Percentiles rank a stretch among this genome's conserved stretches.
These are phyloP conservation scores for Styela clava DNA, from an alignment of 23 tunicate genomes.

Conservation along the genomic window DNA sequence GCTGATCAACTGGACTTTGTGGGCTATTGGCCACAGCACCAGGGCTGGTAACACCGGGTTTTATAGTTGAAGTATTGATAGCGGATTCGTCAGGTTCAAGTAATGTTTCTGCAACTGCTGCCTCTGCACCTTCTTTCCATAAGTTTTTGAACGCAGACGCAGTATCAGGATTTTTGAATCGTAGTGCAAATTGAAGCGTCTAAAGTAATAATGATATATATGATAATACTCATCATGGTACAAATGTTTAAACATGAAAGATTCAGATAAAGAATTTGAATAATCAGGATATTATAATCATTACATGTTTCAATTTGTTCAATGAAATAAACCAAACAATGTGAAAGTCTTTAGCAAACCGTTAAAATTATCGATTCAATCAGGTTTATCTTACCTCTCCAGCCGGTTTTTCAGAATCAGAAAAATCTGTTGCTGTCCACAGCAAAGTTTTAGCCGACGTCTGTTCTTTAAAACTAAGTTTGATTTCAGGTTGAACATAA, in stretches of 20 bases:
- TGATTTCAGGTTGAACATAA: conserved; percentile 22
- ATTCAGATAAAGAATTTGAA: too few relatives aligned
- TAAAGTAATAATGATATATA: not conserved
- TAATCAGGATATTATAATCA: too few relatives aligned
- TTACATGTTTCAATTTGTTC: too few relatives aligned
- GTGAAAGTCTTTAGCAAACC: too few relatives aligned
- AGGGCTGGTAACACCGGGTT: conserved; percentile 6
- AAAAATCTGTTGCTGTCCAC: conserved; percentile 77
- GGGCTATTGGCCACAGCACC: not conserved
- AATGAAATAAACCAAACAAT: too few relatives aligned
- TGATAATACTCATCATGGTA: too few relatives aligned
- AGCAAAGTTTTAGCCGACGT: conserved; percentile 25
- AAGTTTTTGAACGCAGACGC: conserved; percentile 40
- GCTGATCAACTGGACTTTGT: conserved; percentile 44
- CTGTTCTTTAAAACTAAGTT: conserved; percentile 19
- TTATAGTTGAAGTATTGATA: conserved; percentile 3
- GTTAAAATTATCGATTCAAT: too few relatives aligned
- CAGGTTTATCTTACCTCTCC: conserved; percentile 31
- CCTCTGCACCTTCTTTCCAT: conserved; percentile 45
- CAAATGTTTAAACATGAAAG: too few relatives aligned
- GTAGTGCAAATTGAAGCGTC: conserved; percentile 68
- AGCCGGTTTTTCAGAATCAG: conserved; percentile 51
- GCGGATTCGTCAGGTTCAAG: conserved; percentile 26
- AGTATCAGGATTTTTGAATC: conserved; percentile 53
- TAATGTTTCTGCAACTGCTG: conserved; percentile 30